Conservation (phyloP, 2,113 vertebrate species). For the Phalacrocorax pelagicus region DNA sequence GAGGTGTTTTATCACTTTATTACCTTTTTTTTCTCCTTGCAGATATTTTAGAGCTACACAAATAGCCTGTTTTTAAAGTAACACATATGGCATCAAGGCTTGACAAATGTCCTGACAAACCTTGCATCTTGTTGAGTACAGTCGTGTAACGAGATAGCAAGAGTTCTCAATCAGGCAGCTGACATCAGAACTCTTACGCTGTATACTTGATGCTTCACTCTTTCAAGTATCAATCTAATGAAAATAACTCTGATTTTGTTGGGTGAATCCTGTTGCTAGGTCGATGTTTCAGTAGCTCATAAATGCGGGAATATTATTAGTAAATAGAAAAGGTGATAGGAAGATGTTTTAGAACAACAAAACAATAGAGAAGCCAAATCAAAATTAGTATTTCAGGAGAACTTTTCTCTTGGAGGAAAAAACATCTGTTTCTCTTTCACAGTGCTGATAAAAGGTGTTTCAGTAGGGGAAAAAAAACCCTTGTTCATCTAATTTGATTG, state of each 20-base stretch:
- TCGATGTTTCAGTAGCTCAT: background rate
- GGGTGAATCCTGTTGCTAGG: background rate
- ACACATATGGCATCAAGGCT: background rate
- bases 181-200: background rate
- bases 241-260: background rate
- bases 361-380: fast-evolving
- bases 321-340: background rate
- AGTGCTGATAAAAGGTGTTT: background rate
- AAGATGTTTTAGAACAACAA: background rate
- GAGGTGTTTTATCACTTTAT: background rate
- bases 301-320: background rate
- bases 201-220: background rate
- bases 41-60: background rate
- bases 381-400: background rate
- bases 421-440: fast-evolving
- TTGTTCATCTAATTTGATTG: background rate
- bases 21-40: background rate
- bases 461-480: background rate
- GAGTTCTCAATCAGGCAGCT: background rate
- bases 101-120: background rate
- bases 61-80: background rate
- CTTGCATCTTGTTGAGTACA: background rate
- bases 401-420: background rate
- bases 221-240: background rate
- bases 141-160: background rate